A percentile compares a stretch with the other conserved stretches of the same genome.
Evolutionary conservation across 2,797 vertebrate genomes (phyloP).

Genomic region (Mormyrus proboscirostris): DNA sequence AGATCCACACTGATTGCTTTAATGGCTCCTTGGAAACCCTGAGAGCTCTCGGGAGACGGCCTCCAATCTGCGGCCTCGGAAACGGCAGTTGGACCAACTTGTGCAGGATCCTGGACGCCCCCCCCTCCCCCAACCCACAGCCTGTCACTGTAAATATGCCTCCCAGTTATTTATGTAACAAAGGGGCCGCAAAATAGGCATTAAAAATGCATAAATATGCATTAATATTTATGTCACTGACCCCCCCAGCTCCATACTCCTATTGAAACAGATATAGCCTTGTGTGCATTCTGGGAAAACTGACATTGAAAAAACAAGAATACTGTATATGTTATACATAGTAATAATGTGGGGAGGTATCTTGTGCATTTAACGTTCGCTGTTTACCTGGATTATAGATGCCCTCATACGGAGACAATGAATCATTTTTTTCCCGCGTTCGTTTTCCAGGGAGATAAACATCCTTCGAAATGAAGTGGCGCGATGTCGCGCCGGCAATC

Average conservation of each 20-base stretch:
- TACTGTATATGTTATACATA: not conserved
- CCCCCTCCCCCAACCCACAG: not conserved
- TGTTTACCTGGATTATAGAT: not conserved
- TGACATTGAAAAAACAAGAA: not conserved
- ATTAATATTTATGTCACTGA: not conserved
- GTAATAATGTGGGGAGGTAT: not conserved
- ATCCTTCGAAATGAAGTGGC: not conserved
- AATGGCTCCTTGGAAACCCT: constrained; percentile 2
- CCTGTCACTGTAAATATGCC: not conserved
- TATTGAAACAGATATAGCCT: not conserved
- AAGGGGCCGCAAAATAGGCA: not conserved
- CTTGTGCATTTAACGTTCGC: not conserved
- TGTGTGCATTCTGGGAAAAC: not conserved
- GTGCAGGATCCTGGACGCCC: not conserved
- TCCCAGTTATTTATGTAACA: not conserved
- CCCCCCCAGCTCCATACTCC: not conserved
- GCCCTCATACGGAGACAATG: not conserved
- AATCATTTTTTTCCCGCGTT: not conserved
- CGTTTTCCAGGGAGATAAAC: not conserved
- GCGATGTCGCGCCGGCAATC: not conserved
- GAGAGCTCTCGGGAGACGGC: not conserved
- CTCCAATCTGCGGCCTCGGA: not conserved
- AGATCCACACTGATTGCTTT: constrained; percentile 1
- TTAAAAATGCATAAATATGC: constrained; percentile 11
- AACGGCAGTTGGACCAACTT: not conserved